Evolutionary conservation across 2,888 invertebrate genomes (phyloP), one percentile per base, ranked within the genome.

Genomic region (Apamea sordens): DNA sequence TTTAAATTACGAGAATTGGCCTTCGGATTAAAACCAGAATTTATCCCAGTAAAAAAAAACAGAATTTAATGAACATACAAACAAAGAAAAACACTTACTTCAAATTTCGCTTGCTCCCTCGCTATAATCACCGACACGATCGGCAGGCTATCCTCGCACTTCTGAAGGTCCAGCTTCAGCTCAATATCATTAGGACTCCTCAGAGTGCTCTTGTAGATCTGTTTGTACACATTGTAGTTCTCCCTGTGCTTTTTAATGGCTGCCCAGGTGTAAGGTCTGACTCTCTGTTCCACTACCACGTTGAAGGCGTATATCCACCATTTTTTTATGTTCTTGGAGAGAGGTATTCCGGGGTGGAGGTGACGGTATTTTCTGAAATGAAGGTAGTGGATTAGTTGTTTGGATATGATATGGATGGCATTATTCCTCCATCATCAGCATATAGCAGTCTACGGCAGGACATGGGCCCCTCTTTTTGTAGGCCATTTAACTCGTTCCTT

Each of bases 241-340:
- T 97, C 97, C 80, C 98, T 97, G 90, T 98, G 98, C 80, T 97
- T 97, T 89, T 97, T 97, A 21, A 98, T 97, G 70, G 97, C 97
- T 3, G 97, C 94, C 98, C 98, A 98, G 0, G 98, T 98, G 93
- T 98, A 98, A 0, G 98, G 98, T 41, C 97, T 95, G 2, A 98
- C 97, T 53, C 98, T 96, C 89, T 98, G 98, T 88, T 98, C 98
- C 3, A 98, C 91, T 1, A 98, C 97, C 8, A 98, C 98, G 83
- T 97, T 97, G 92, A 97, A 98, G 0, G 98, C 98, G 92, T 98
- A 98, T 63, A 95, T 97, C 98, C 98, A 98, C 98, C 98, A 98
- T 63, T 97, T 97, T 87, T 96, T 97, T 1, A 97, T 95, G 91
- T 98, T 97, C 77, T 97, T 97, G 50, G 94, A 93, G 4, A 98